Base-by-base conservation (phyloP, 1,140 invertebrate genomes). In the Conus betulinus region DNA sequence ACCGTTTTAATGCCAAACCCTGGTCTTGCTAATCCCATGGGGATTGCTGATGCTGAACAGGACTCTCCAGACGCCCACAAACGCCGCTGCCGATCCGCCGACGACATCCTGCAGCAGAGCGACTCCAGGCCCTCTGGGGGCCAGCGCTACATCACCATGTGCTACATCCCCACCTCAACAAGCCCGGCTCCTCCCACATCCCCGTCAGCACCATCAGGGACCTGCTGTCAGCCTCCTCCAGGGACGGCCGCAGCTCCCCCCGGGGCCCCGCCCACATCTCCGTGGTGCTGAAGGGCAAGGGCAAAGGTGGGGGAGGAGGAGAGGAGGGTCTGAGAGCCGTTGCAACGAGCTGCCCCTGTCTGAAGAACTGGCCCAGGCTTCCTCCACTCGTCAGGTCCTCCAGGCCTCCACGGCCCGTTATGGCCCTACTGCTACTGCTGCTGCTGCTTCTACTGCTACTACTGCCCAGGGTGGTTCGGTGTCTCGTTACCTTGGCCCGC, bases 361-460 rank as follows among this genome's bases (percentile, higher is more conserved):
- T 6, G 84, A 78, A 63, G 89, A 90, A 52, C 82, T 90, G 27
- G 84, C 89, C 25, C 51, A 53, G 57, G 89, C 89, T 25, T 74
- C 51, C 63, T 39, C 7, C 51, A n/a, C 85, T 13, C 6, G n/a
- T 23, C 71, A 60, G 39, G 27, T 20, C 1, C 3, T 39, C 17
- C 84, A 63, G 57, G 20, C 23, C 5, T 74, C 67, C 52, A 23
- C 63, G 5, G 23, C 84, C 52, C 63, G 6, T 17, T 27, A 51
- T 13, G 39, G 17, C 52, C 78, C n/a, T 81, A 52, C 10, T 0
- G 11, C 39, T 17, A 15, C 51, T 13, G 10, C 13, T 23, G 52
- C 81, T 52, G 11, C 39, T 1, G 39, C 39, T 39, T 39, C 39
- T 39, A 39, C 39, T 39, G 39, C 39, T 39, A 39, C 39, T 39